These are phyloP conservation scores for Phrynosoma platyrhinos DNA, from an alignment of 2,113 vertebrate species.

Conservation along the genomic window DNA sequence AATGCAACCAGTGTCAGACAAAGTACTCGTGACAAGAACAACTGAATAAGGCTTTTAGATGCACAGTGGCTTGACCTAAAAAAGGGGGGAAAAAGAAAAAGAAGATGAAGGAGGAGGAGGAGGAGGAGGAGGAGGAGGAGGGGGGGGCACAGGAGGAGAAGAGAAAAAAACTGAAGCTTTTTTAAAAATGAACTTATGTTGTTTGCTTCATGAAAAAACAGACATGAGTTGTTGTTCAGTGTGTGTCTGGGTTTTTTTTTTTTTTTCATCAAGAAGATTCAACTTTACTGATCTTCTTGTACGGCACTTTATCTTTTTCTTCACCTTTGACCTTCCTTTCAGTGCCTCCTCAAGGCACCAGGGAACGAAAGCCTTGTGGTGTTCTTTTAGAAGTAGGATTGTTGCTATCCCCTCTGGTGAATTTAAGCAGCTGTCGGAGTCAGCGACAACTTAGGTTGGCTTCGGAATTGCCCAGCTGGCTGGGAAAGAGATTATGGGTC, in stretches of 20 bases:
- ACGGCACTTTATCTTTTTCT: conserved; percentile 94
- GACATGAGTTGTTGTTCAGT: conserved; percentile 65
- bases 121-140: conserved; percentile 45
- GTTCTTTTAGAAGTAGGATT: conserved; percentile 91
- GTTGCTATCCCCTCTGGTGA: conserved; percentile 85
- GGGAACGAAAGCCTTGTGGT: conserved; percentile 89
- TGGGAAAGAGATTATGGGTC: conserved; percentile 96
- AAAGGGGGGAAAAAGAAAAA: conserved; percentile 68
- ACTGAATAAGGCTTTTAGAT: conserved; percentile 93
- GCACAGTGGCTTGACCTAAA: conserved; percentile 85
- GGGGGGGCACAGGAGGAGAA: background rate
- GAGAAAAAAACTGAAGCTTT: conserved; percentile 76
- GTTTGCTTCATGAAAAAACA: conserved; percentile 78
- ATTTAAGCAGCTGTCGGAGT: conserved; percentile 92
- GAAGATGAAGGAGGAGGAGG: conserved; percentile 59
- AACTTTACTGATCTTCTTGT: conserved; percentile 95
- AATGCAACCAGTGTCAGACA: conserved; percentile 94
- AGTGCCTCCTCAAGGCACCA: conserved; percentile 89
- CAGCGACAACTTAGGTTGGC: conserved; percentile 88
- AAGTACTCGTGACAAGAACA: conserved; percentile 98
- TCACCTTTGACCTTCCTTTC: conserved; percentile 93
- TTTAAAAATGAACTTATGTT: conserved; percentile 83
- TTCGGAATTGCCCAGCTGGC: conserved; percentile 88
- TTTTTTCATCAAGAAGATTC: conserved; percentile 83
- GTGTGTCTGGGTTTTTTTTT: conserved; percentile 23